A percentile compares a stretch with the other conserved stretches of the same genome.
Evolutionary conservation across 2,888 invertebrate genomes (phyloP).

Genomic region (Notodonta ziczac): DNA sequence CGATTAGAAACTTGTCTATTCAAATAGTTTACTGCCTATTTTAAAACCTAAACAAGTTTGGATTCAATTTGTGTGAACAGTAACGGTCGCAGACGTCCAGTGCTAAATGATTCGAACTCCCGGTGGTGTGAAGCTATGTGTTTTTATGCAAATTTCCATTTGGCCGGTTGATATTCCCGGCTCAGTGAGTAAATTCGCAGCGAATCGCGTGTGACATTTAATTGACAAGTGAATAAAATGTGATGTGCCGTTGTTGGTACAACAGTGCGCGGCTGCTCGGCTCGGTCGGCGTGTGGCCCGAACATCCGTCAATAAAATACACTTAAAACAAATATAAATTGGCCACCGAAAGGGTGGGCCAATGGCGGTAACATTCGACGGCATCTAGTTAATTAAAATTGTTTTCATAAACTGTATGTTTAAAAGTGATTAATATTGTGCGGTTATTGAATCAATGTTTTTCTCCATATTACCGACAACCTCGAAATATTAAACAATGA

Average conservation of each 20-base stretch:
- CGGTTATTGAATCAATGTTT: slow-evolving; percentile 69
- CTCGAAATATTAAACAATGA: slow-evolving; percentile 49
- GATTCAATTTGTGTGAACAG: slow-evolving; percentile 38
- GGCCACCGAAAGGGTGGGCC: slow-evolving; percentile 54
- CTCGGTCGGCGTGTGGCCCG: slow-evolving; percentile 33
- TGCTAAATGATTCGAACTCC: too few species aligned
- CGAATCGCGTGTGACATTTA: slow-evolving; percentile 77
- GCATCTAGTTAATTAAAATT: slow-evolving; percentile 73
- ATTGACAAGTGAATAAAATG: slow-evolving; percentile 80
- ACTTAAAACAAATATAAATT: slow-evolving; percentile 63
- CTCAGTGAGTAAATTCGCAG: slow-evolving; percentile 73
- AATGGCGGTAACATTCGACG: slow-evolving; percentile 48
- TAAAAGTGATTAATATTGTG: slow-evolving; percentile 71
- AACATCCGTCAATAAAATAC: slow-evolving; percentile 51
- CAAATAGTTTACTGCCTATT: slow-evolving; percentile 44
- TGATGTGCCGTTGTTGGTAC: slow-evolving; percentile 65
- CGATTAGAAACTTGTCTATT: slow-evolving; percentile 30
- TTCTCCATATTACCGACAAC: slow-evolving; percentile 48
- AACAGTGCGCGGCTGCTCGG: slow-evolving; percentile 48
- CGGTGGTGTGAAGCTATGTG: slow-evolving; percentile 40
- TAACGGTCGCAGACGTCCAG: too few species aligned
- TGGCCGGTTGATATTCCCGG: slow-evolving; percentile 71
- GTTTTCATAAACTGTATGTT: slow-evolving; percentile 66
- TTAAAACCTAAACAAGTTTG: slow-evolving; percentile 41
- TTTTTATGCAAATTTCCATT: slow-evolving; percentile 80